Base-by-base conservation (phyloP, 2,797 vertebrate species). In the Sebastes vulpes region DNA sequence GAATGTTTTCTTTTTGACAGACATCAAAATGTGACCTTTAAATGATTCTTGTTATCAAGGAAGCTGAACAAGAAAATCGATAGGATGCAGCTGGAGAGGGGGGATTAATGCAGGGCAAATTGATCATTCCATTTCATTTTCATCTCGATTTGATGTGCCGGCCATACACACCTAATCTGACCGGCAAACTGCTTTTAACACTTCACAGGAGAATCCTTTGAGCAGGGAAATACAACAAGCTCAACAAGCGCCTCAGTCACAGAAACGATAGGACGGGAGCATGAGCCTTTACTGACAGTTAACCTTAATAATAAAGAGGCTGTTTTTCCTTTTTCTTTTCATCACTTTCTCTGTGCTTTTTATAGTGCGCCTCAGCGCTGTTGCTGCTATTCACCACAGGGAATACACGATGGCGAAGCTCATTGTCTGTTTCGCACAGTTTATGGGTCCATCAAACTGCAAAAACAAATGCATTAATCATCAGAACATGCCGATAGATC, bases 121-220 rank as follows among this genome's bases (percentile, higher is more conserved):
- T 95, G 95, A 96, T 96, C 95, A 96, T 95, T 94, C 94, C 91
- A 94, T 96, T 96, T 95, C 88, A 95, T 95, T 96, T 96, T 95
- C 94, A 92, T 92, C 92, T 83, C 87, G 93, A 96, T 94, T 95
- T 91, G 93, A 96, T 92, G 91, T 89, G 92, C 89, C 88, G 70
- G 92, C 89, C 86, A 65, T 82, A 88, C 85, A 92, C 91, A 83
- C 84, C 92, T 93, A 94, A 92, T 92, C 93, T 88, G 92, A 92
- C 92, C 92, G 85, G 85, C 92, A 91, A 92, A 89, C 91, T 85
- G 89, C 92, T 91, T 93, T 94, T 92, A 94, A 89, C 90, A 92
- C 90, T 89, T 91, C 91, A 90, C 83, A 88, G 84, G 83, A 89
- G 82, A 71, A 87, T 81, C 85, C 87, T 90, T 75, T 77, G 75